Evolutionary conservation across 2,888 invertebrate species (phyloP).

Genomic region (Polyploca ridens): DNA sequence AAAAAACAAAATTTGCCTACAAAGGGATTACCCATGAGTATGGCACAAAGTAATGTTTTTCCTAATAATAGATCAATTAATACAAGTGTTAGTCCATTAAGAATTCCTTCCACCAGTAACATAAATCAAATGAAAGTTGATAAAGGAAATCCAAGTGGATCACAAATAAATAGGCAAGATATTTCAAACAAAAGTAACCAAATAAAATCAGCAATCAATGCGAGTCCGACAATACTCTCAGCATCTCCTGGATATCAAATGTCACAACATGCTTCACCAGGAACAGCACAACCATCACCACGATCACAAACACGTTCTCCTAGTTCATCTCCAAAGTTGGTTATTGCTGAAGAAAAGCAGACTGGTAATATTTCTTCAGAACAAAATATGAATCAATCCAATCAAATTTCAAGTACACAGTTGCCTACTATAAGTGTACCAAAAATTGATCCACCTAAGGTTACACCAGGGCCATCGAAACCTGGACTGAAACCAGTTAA

Average conservation of each 20-base stretch:
- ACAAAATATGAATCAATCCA: slow-evolving; percentile 67
- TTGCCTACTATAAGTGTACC: slow-evolving; percentile 56
- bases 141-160: slow-evolving; percentile 51
- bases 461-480: slow-evolving; percentile 68
- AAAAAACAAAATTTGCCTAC: slow-evolving; percentile 75
- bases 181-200: slow-evolving; percentile 53
- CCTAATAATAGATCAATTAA: slow-evolving; percentile 58
- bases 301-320: slow-evolving; percentile 79
- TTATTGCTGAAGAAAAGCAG: slow-evolving; percentile 81
- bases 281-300: slow-evolving; percentile 66
- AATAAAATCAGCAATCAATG: slow-evolving; percentile 50
- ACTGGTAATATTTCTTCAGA: slow-evolving; percentile 54
- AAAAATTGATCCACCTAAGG: slow-evolving; percentile 63
- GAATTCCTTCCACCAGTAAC: slow-evolving; percentile 63
- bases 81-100: slow-evolving; percentile 55
- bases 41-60: slow-evolving; percentile 64
- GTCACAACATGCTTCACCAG: slow-evolving; percentile 54
- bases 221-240: slow-evolving; percentile 43
- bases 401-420: slow-evolving; percentile 74
- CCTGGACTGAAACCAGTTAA: slow-evolving; percentile 61
- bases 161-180: slow-evolving; percentile 60
- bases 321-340: slow-evolving; percentile 80
- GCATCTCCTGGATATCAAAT: slow-evolving; percentile 61
- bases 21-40: slow-evolving; percentile 57
- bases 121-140: slow-evolving; percentile 68